Percentiles rank a stretch among this genome's conserved stretches.
Conservation (phyloP, 2,797 vertebrate genomes). For the Lepus townsendii region DNA sequence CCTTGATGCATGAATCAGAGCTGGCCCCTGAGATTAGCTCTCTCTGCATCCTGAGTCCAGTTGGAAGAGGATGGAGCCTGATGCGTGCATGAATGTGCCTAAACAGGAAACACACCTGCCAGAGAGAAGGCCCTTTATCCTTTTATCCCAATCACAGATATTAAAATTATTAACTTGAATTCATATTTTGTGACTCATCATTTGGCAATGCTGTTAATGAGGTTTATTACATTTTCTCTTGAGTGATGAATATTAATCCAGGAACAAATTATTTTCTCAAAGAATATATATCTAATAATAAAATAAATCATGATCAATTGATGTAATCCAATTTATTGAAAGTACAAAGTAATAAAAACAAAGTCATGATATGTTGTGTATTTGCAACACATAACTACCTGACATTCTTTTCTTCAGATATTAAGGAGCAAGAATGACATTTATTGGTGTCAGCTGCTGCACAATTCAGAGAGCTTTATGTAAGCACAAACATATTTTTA, state of each 20-base stretch:
- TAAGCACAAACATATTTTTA: not conserved
- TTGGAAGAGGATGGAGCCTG: not conserved
- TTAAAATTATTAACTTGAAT: not conserved
- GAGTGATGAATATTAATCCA: not conserved
- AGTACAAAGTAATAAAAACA: constrained; percentile 13
- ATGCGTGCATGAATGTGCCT: no score
- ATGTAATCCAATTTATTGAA: not conserved
- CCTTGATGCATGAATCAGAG: not conserved
- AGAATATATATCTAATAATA: not conserved
- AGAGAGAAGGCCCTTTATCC: not conserved
- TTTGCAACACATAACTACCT: not conserved
- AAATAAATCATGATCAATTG: not conserved
- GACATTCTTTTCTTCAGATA: not conserved
- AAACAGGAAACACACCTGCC: not conserved
- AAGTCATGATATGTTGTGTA: not conserved
- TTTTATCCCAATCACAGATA: not conserved
- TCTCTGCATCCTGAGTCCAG: no score
- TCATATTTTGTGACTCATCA: not conserved
- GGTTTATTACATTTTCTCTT: not conserved
- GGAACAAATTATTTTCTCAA: not conserved
- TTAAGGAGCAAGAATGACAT: not conserved
- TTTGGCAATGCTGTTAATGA: not conserved
- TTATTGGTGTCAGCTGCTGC: not conserved
- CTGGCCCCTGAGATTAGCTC: accelerated
- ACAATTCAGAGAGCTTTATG: not conserved